Conservation (phyloP, 2,113 vertebrate species). For the Echinops telfairi region DNA sequence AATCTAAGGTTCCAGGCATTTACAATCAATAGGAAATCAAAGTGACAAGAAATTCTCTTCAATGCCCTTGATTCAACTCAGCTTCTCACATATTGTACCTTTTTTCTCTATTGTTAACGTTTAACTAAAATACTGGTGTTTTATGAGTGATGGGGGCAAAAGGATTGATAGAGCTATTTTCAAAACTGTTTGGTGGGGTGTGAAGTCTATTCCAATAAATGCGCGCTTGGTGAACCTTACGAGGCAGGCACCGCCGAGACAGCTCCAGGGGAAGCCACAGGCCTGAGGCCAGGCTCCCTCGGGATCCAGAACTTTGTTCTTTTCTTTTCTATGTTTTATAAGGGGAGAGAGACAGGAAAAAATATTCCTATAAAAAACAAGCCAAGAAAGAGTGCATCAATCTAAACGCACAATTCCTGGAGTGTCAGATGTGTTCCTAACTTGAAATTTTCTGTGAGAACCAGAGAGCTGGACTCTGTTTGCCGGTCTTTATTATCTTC, state of each 20-base stretch:
- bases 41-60: background rate
- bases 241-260: accelerated
- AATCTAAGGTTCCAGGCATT: background rate
- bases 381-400: too few species aligned
- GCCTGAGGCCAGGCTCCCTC: background rate
- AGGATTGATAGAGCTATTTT: background rate
- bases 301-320: background rate
- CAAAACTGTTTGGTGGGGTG: background rate
- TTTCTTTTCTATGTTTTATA: background rate
- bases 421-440: background rate
- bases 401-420: background rate
- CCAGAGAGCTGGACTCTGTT: background rate
- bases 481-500: background rate
- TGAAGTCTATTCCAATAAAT: background rate
- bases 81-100: background rate
- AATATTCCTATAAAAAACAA: background rate
- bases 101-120: background rate
- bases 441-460: slow-evolving; percentile 12
- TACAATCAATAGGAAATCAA: background rate
- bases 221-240: accelerated
- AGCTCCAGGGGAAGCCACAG: background rate
- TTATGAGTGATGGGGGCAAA: background rate
- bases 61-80: slow-evolving; percentile 30
- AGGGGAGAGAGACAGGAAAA: background rate
- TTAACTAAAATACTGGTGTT: background rate